A percentile compares a stretch with the other conserved stretches of the same genome.
Conservation (phyloP, 2,888 invertebrate species). For the Herminia tarsipennalis region DNA sequence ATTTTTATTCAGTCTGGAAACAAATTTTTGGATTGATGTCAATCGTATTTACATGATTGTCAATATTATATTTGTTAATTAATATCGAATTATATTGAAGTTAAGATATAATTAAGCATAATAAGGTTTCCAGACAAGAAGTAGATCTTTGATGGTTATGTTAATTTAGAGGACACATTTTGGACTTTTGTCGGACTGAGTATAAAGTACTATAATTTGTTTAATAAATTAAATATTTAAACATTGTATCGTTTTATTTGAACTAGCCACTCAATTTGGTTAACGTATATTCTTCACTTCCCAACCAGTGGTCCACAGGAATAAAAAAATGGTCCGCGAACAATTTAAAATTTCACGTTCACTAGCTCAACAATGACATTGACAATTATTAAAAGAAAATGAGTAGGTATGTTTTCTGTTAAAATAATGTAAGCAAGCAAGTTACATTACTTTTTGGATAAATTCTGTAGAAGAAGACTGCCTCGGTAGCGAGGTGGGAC, state of each 20-base stretch:
- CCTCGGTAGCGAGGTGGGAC: too few species aligned
- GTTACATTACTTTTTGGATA: too few species aligned
- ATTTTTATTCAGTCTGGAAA: slow-evolving; percentile 45
- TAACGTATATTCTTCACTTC: slow-evolving; percentile 9
- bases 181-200: slow-evolving; percentile 77
- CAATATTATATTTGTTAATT: slow-evolving; percentile 35
- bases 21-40: slow-evolving; percentile 19
- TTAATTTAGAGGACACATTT: slow-evolving; percentile 71
- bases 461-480: too few species aligned
- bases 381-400: too few species aligned
- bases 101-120: slow-evolving; percentile 52
- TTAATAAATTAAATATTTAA: slow-evolving; percentile 73
- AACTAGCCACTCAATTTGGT: background rate
- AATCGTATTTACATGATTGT: slow-evolving; percentile 30
- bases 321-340: slow-evolving; percentile 2
- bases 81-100: slow-evolving; percentile 36
- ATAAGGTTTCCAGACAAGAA: slow-evolving; percentile 59
- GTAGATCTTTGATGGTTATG: slow-evolving; percentile 61
- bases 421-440: too few species aligned
- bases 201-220: slow-evolving; percentile 78
- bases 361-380: too few species aligned
- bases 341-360: too few species aligned
- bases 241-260: slow-evolving; percentile 38
- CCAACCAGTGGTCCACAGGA: too few species aligned
- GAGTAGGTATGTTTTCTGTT: too few species aligned